Evolutionary conservation across 2,797 vertebrate species (phyloP), one percentile per base, ranked within the genome.

Genomic region (Sebastes reedi): DNA sequence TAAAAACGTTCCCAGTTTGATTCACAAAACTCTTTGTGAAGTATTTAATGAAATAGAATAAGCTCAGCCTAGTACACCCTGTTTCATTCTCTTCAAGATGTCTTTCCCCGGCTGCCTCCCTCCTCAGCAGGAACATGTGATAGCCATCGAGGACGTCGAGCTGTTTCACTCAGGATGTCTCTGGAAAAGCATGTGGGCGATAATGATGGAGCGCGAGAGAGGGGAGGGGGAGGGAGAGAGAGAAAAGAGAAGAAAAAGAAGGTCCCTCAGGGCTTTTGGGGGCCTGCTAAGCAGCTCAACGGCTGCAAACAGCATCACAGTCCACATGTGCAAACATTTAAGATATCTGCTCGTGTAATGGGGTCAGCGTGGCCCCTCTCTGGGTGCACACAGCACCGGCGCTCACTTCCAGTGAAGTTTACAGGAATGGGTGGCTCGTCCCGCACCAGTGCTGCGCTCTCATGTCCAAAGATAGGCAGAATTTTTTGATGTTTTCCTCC

Each of bases 321-420:
- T 91, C 93, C 94, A 95, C 95, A 95, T 95, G 93, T 95, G 95
- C 92, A 95, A 95, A 91, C 93, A 94, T 94, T 95, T 95, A 95
- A 92, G 91, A 93, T 91, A 92, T 92, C 90, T 92, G 90, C 90
- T 91, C 50, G 16, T 87, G 92, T 93, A 94, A 94, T 92, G 90
- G 92, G 93, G 93, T 95, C 93, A 93, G 85, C 67, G 71, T 83
- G 88, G 91, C 86, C 88, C 87, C 92, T 91, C 87, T 88, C 83
- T 73, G 84, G 88, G 87, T 58, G 87, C 88, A 85, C 80, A 10
- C 24, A 90, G 88, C 87, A 74, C 86, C 82, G 60, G 32, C 36
- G 55, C 66, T 90, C 85, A 77, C 87, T 91, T 90, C 86, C 86
- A 83, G 29, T 77, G 64, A 87, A 84, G 75, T 89, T 92, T 89